Base-by-base conservation (phyloP, 2,888 invertebrate species). In the Caenorhabditis sp. region DNA sequence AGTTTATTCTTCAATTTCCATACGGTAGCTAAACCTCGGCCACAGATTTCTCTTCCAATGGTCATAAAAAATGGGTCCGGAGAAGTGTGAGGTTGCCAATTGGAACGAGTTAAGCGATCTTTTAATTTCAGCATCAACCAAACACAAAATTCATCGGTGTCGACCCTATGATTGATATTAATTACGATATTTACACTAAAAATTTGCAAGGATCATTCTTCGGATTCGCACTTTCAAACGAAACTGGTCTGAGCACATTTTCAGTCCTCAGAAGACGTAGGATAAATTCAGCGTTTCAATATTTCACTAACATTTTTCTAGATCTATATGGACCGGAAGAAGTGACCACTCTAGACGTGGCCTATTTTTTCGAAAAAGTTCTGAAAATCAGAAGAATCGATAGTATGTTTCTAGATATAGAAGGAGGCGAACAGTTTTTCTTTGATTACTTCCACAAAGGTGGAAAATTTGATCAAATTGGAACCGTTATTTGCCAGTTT, bases 101-200 rank as follows among this genome's bases (percentile, higher is more conserved):
- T n/a, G n/a, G n/a, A n/a, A n/a, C n/a, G n/a, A n/a, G n/a, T n/a
- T n/a, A n/a, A n/a, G n/a, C n/a, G n/a, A n/a, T n/a, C n/a, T n/a
- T n/a, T n/a, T n/a, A n/a, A n/a, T n/a, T 31, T 31, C 43, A 17
- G 17, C 5, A 5, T 14, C 43, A 17, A 10, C 43, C 43, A 7
- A 43, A 43, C 12, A 43, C 43, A 5, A 43, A 43, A 14, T 70
- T 77, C 59, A 62, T 63, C 31, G 74, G 77, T 26, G 77, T 71
- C 12, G 77, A 77, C 27, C 77, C 77, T 23, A 77, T 77, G 7
- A 67, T 63, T 23, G 70, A 70, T 53, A 63, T 66, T 14, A 77
- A 77, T 50, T 26, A 59, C 23, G 59, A 67, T 43, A 36, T 74
- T 26, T 77, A 74, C 58, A 59, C 70, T 21, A 58, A 54, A 14